Evolutionary conservation across 2,888 invertebrate genomes (phyloP), one percentile per base, ranked within the genome.

Genomic region (Proisotoma minuta): DNA sequence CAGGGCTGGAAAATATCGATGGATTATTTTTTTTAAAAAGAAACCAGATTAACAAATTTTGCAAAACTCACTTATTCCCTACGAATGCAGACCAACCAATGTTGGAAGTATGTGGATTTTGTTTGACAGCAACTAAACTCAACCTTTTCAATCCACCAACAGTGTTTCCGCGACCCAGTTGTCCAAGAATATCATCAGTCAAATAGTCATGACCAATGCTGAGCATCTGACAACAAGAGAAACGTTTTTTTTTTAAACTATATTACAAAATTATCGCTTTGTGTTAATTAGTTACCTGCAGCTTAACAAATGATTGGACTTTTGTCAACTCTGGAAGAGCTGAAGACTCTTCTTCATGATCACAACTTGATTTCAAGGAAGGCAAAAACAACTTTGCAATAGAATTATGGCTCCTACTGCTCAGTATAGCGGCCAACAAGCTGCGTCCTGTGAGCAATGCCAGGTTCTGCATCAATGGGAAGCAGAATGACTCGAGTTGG

Each of bases 141-240:
- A 73, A 57, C n/a, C 69, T 66, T 34, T 62, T 64, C 10, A 69
- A 34, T n/a, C 68, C 70, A 20, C 71, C 69, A 22, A 59, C 26
- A 1, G 52, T 57, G 39, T 62, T 70, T 10, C 51, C 65, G 39
- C 34, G 49, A 20, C 72, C 70, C 10, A 70, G 34, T 23, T 58
- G 65, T 20, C 64, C 62, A 48, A 73, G 62, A 34, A 73, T 53
- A 29, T 64, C 60, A 53, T 73, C 70, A 29, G 68, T 69, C 43
- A 73, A 50, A 26, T 63, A 57, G 34, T 72, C 70, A 60, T 73
- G 70, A 56, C 71, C 70, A 47, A 73, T 61, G 57, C 71, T 70
- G 50, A 73, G 60, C 64, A 68, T 70, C 73, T 73, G 49, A 22
- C 56, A 39, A 49, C 40, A 59, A 34, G 20, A 15, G 24, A 53